Percentiles rank a stretch among this genome's conserved stretches.
phyloP scores from a whole-genome alignment of 2,113 vertebrate species.

The Bos taurus region DNA sequence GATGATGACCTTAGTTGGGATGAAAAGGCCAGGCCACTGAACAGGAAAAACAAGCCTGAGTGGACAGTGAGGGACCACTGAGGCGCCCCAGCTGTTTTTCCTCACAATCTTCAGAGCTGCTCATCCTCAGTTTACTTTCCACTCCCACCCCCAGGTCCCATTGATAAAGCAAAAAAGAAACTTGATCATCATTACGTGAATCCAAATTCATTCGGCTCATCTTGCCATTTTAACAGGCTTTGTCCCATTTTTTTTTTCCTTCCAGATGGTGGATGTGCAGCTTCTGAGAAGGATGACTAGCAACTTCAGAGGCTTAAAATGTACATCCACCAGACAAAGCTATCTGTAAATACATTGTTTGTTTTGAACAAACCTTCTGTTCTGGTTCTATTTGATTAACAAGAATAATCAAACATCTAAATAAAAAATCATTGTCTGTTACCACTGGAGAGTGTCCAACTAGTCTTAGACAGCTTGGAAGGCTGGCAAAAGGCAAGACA shows the following conservation, averaged over 20 bases:
- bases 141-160: neutral
- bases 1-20: neutral
- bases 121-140: neutral
- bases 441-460: conserved; percentile 70
- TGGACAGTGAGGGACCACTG: fast-evolving
- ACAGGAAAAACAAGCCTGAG: neutral
- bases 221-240: neutral
- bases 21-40: neutral
- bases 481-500: conserved; percentile 69
- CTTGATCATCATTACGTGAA: neutral
- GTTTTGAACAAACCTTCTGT: conserved; percentile 65
- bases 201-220: neutral
- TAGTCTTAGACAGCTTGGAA: conserved; percentile 67
- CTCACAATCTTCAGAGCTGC: neutral
- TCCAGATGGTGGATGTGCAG: neutral
- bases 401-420: conserved; percentile 76
- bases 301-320: conserved; percentile 50
- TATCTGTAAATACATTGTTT: conserved; percentile 64
- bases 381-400: conserved; percentile 76
- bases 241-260: neutral
- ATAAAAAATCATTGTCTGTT: conserved; percentile 76
- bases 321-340: conserved; percentile 19
- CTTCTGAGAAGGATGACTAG: conserved; percentile 27
- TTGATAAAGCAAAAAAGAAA: neutral
- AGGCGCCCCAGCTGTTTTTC: neutral